Evolutionary conservation across 2,888 invertebrate genomes (phyloP).

Genomic region (Arrhopalites spinosus): DNA sequence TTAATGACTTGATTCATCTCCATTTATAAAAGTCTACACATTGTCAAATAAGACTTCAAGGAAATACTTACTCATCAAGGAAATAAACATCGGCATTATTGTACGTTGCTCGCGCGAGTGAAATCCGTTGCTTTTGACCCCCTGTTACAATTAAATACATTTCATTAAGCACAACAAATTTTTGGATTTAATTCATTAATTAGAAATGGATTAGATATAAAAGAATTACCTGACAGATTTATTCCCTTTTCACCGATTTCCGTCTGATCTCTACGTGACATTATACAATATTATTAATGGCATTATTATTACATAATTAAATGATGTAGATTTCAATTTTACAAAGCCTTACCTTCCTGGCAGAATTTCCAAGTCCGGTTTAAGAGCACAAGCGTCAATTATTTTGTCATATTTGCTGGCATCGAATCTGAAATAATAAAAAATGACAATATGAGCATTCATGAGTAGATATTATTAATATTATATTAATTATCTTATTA

Average conservation of each 20-base stretch:
- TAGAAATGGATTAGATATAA: background rate
- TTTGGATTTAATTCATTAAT: background rate
- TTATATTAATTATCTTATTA: conserved; percentile 74
- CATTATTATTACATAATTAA: too few relatives aligned
- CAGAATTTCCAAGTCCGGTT: conserved; percentile 88
- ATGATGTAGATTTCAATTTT: too few relatives aligned
- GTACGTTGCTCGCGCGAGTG: conserved; percentile 42
- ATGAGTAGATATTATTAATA: conserved; percentile 64
- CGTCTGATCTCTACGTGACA: too few relatives aligned
- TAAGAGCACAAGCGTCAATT: conserved; percentile 87
- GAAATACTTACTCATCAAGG: conserved; percentile 61
- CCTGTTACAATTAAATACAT: background rate
- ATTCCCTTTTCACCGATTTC: conserved; percentile 88
- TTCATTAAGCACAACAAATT: background rate
- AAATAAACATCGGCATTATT: conserved; percentile 62
- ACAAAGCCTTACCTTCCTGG: too few relatives aligned
- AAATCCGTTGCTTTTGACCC: background rate
- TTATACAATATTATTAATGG: too few relatives aligned
- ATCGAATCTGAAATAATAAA: conserved; percentile 65
- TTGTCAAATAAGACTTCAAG: too few relatives aligned
- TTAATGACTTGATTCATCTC: too few relatives aligned
- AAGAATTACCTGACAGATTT: conserved; percentile 57
- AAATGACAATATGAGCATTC: background rate
- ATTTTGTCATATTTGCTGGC: conserved; percentile 75
- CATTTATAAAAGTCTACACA: too few relatives aligned